phyloP scores from a whole-genome alignment of 2,888 invertebrate genomes.

The Polyommatus icarus region DNA sequence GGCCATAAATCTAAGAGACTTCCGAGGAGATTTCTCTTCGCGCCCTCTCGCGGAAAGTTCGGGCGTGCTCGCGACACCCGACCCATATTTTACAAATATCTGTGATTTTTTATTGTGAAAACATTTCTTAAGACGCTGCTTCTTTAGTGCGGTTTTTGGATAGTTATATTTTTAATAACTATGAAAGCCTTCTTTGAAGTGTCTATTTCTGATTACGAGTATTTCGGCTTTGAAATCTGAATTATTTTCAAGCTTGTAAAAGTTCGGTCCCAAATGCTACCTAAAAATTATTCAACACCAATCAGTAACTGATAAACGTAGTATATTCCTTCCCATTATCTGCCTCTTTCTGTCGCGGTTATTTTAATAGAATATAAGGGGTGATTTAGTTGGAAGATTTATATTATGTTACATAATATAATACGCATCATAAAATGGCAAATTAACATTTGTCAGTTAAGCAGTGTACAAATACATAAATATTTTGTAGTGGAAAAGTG shows the following conservation, averaged over 20 bases:
- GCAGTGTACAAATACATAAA: slow-evolving; percentile 11
- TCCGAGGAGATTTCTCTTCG: slow-evolving; percentile 68
- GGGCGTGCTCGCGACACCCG: slow-evolving; percentile 63
- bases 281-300: no score
- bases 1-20: slow-evolving; percentile 69
- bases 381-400: no score
- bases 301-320: no score
- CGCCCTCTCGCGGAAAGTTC: slow-evolving; percentile 62
- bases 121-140: slow-evolving; percentile 1
- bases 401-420: no score
- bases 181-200: background rate
- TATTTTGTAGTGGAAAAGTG: slow-evolving; percentile 23
- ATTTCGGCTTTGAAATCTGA: background rate
- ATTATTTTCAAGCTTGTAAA: background rate
- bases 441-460: background rate
- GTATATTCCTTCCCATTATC: no score
- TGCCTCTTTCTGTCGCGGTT: no score
- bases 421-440: no score
- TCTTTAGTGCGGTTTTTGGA: background rate
- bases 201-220: background rate
- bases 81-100: slow-evolving; percentile 54
- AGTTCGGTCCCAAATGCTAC: background rate
- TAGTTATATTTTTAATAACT: background rate
- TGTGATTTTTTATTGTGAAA: slow-evolving; percentile 33
- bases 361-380: no score